Conservation (phyloP, 2,888 invertebrate genomes). For the Beris morrisii region DNA sequence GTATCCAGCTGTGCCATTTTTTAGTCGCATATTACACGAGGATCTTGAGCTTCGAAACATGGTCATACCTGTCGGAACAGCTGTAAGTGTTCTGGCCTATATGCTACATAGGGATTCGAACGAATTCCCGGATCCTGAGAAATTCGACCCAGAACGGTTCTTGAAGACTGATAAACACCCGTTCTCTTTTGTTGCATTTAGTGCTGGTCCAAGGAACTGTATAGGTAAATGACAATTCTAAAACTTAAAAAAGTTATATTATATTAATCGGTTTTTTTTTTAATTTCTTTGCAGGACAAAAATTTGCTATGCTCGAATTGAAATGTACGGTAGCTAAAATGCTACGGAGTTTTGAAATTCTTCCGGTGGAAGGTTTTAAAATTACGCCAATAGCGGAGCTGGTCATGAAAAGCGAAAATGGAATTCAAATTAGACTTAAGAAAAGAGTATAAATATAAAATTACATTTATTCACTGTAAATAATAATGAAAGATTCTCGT, state of each 20-base stretch:
- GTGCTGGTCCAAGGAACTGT: slow-evolving; percentile 53
- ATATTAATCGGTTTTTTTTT: background rate
- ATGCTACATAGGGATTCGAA: slow-evolving; percentile 57
- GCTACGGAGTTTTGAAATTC: slow-evolving; percentile 49
- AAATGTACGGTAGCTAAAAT: slow-evolving; percentile 50
- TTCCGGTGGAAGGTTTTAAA: slow-evolving; percentile 47
- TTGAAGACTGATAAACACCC: slow-evolving; percentile 47
- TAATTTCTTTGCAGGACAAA: slow-evolving; percentile 48
- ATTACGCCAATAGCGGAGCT: slow-evolving; percentile 49
- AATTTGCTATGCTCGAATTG: slow-evolving; percentile 54
- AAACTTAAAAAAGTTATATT: background rate
- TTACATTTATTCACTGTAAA: too few relatives aligned
- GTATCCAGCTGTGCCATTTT: slow-evolving; percentile 60
- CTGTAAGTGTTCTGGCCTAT: slow-evolving; percentile 53
- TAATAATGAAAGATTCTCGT: too few relatives aligned
- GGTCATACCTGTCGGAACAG: slow-evolving; percentile 54
- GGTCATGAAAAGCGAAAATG: slow-evolving; percentile 52
- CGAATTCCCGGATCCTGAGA: slow-evolving; percentile 57
- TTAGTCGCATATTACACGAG: slow-evolving; percentile 56
- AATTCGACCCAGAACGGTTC: slow-evolving; percentile 53
- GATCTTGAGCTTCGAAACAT: slow-evolving; percentile 56
- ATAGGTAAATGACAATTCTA: slow-evolving; percentile 42
- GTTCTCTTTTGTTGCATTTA: slow-evolving; percentile 51
- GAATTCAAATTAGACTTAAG: slow-evolving; percentile 48
- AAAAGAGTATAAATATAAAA: slow-evolving; percentile 39